Conservation (phyloP, 2,888 invertebrate species). For the Cotesia congregata region DNA sequence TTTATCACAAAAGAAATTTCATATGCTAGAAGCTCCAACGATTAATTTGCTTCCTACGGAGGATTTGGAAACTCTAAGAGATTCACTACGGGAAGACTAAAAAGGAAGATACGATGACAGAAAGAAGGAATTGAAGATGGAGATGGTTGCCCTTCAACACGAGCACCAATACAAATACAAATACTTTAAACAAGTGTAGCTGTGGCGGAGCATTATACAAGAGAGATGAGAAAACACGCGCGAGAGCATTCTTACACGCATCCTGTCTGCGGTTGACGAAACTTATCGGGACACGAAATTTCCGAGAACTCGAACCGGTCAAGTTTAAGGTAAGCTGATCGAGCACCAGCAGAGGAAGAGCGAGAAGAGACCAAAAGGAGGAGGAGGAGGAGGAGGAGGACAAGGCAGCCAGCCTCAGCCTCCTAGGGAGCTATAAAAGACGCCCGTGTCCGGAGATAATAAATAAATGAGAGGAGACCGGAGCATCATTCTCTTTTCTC, state of each 20-base stretch:
- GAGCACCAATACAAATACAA: no score
- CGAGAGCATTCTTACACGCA: slow-evolving; percentile 65
- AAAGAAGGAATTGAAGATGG: slow-evolving; percentile 8
- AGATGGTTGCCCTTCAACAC: no score
- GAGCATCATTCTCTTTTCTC: slow-evolving; percentile 29
- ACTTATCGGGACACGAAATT: slow-evolving; percentile 67
- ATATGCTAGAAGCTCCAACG: no score
- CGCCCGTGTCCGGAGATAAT: slow-evolving; percentile 30
- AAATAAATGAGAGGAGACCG: slow-evolving; percentile 28
- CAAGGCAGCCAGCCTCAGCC: slow-evolving; percentile 8
- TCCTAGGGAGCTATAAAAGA: slow-evolving; percentile 32
- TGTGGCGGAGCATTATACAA: not conserved
- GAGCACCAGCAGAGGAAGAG: slow-evolving; percentile 27
- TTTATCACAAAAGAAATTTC: no score
- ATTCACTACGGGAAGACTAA: not conserved
- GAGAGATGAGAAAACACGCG: slow-evolving; percentile 48
- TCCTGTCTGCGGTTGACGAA: slow-evolving; percentile 68
- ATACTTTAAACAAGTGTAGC: no score
- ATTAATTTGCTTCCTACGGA: no score
- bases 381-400: slow-evolving; percentile 5
- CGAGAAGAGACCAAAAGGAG: not conserved
- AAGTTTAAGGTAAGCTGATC: slow-evolving; percentile 34
- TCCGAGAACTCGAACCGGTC: slow-evolving; percentile 57
- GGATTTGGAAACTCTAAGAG: not conserved
- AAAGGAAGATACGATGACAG: slow-evolving; percentile 14